Evolutionary conservation across 1,140 invertebrate genomes (phyloP).

Genomic region (Pseudomyrmex concolor): DNA sequence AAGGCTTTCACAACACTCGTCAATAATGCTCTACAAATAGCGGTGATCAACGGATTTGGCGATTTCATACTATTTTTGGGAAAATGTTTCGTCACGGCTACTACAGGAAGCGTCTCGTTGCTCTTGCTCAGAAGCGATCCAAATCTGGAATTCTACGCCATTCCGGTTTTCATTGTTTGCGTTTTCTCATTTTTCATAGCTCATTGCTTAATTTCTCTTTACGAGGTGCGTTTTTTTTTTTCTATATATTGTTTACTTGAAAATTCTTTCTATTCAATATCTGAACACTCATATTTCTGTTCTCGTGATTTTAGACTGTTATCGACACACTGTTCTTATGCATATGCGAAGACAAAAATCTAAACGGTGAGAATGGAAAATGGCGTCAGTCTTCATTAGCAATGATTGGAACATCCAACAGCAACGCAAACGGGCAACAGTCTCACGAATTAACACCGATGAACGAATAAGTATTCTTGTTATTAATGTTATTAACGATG

Average conservation of each 20-base stretch:
- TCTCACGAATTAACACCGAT: conserved; percentile 82
- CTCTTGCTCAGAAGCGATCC: conserved; percentile 90
- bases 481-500: too few relatives aligned
- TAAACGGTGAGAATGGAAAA: conserved; percentile 87
- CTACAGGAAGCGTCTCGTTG: conserved; percentile 90
- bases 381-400: conserved; percentile 88
- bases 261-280: neutral
- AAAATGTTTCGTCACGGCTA: conserved; percentile 94
- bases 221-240: conserved; percentile 89
- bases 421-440: conserved; percentile 81
- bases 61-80: conserved; percentile 97
- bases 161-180: conserved; percentile 94
- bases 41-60: conserved; percentile 96
- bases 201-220: conserved; percentile 96
- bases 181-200: conserved; percentile 97
- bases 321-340: conserved; percentile 97
- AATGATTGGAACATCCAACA: conserved; percentile 82
- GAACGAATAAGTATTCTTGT: conserved; percentile 74
- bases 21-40: conserved; percentile 94
- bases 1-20: conserved; percentile 94
- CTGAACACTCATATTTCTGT: too few relatives aligned
- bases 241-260: neutral
- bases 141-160: conserved; percentile 92
- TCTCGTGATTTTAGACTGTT: conserved; percentile 90
- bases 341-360: conserved; percentile 93